Evolutionary conservation across 2,888 invertebrate species (phyloP).

Genomic region (Marronus borbonicus): DNA sequence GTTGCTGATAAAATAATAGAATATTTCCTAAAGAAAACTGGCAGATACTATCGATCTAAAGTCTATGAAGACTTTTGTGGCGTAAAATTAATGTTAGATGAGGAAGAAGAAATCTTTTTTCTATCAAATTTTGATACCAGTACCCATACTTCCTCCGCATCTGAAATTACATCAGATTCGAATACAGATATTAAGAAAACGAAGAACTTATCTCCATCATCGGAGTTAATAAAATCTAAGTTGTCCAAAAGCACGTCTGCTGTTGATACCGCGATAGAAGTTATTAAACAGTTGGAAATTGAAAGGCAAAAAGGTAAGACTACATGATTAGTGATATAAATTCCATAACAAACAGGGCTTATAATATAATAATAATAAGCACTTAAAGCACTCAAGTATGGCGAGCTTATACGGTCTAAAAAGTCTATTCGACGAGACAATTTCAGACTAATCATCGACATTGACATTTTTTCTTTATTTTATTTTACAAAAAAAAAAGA

Average conservation of each 20-base stretch:
- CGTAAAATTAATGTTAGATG: slow-evolving; percentile 37
- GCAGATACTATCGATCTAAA: slow-evolving; percentile 37
- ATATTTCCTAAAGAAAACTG: slow-evolving; percentile 40
- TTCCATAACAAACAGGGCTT: too few species aligned
- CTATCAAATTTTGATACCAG: slow-evolving; percentile 32
- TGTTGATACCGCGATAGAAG: slow-evolving; percentile 27
- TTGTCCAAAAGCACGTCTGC: slow-evolving; percentile 38
- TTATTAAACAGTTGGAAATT: slow-evolving; percentile 38
- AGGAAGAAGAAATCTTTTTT: slow-evolving; percentile 40
- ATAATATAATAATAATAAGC: too few species aligned
- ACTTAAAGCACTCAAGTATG: too few species aligned
- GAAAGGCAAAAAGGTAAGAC: slow-evolving; percentile 33
- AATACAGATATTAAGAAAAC: background rate
- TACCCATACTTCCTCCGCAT: background rate
- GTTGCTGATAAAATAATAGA: slow-evolving; percentile 40
- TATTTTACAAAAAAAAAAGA: too few species aligned
- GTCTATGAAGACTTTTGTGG: slow-evolving; percentile 39
- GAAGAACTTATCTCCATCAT: slow-evolving; percentile 1
- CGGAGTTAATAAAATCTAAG: slow-evolving; percentile 27
- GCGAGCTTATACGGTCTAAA: too few species aligned
- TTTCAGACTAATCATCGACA: too few species aligned
- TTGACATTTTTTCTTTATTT: too few species aligned
- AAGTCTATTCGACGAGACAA: too few species aligned
- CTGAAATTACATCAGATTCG: background rate
- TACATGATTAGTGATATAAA: background rate